Evolutionary conservation across 2,797 vertebrate genomes (phyloP).

Genomic region (Xiphorhynchus erythropygius): DNA sequence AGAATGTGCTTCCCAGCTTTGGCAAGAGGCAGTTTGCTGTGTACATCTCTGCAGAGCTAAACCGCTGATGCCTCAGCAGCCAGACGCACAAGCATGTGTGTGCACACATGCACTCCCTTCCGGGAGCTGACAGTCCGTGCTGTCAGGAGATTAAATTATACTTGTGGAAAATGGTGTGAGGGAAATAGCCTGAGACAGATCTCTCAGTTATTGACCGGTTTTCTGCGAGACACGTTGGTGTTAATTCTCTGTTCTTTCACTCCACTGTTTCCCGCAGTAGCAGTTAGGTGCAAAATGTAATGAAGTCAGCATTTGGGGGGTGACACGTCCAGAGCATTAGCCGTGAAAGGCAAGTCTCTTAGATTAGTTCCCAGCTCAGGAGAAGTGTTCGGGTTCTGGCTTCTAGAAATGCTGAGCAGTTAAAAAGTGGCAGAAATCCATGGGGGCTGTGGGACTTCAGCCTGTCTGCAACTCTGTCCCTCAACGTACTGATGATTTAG

Average conservation of each 20-base stretch:
- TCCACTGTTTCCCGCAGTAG: not conserved
- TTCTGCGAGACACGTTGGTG: not conserved
- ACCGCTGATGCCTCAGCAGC: not conserved
- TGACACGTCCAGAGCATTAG: not conserved
- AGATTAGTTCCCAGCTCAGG: not conserved
- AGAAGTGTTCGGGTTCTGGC: not conserved
- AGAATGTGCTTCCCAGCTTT: not conserved
- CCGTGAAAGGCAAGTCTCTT: not conserved
- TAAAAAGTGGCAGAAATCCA: not conserved
- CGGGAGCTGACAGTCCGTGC: not conserved
- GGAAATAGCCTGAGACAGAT: conserved; percentile 45
- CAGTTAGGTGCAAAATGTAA: not conserved
- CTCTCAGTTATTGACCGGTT: not conserved
- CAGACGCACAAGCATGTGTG: not conserved
- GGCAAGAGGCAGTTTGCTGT: not conserved
- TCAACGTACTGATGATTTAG: not conserved
- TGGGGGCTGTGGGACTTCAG: not conserved
- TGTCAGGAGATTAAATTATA: conserved; percentile 35
- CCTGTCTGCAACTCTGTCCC: not conserved
- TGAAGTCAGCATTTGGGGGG: conserved; percentile 4
- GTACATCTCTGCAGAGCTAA: not conserved
- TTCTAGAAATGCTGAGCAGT: conserved; percentile 1
- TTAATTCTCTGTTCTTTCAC: conserved; percentile 25
- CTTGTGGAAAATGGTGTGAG: not conserved
- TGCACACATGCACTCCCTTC: not conserved